phyloP scores from a whole-genome alignment of 2,113 vertebrate species.

The Upupa epops region DNA sequence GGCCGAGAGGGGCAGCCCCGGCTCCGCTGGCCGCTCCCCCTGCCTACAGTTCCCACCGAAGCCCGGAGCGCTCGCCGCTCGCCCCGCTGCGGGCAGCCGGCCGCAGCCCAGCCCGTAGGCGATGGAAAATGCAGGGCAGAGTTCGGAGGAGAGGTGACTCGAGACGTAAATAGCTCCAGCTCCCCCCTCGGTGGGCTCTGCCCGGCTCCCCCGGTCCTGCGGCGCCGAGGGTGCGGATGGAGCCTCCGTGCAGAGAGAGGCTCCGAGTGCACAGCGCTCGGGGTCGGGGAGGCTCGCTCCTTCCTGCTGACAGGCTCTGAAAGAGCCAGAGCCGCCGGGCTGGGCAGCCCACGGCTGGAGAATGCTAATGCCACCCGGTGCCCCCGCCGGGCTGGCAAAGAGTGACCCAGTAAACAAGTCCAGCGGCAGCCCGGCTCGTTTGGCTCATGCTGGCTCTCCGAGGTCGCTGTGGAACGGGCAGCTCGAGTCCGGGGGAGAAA shows the following conservation, averaged over 20 bases:
- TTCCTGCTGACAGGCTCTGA: background rate
- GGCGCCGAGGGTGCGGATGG: background rate
- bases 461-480: too few relatives aligned
- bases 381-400: background rate
- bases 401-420: constrained; percentile 18
- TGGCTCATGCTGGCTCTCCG: too few relatives aligned
- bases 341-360: background rate
- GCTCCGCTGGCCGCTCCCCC: background rate
- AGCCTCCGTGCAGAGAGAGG: background rate
- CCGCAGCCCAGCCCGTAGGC: constrained; percentile 8
- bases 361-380: background rate
- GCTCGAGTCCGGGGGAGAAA: background rate
- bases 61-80: background rate
- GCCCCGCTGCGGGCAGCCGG: background rate
- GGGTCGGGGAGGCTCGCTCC: background rate
- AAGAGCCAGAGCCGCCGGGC: background rate
- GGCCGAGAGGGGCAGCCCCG: background rate
- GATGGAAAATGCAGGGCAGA: background rate
- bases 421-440: background rate
- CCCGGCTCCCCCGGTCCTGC: background rate
- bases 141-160: constrained; percentile 14
- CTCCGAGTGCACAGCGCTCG: background rate
- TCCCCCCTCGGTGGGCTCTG: background rate
- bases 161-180: background rate
- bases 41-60: accelerated